Evolutionary conservation across 2,888 invertebrate genomes (phyloP).

Genomic region (Agriopis marginaria): DNA sequence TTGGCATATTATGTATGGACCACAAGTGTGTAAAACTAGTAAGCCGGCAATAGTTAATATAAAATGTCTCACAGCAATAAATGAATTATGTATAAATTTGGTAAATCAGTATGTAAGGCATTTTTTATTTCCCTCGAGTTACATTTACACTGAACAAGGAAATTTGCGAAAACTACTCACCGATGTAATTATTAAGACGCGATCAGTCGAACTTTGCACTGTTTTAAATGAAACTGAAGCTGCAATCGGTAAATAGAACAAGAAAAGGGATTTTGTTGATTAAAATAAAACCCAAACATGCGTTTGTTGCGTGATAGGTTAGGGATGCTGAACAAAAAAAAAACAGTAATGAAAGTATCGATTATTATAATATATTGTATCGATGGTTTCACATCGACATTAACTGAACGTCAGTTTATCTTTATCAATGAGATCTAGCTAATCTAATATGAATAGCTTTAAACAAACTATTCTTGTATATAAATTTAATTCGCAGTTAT

Average conservation of each 20-base stretch:
- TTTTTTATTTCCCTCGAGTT: background rate
- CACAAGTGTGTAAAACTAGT: background rate
- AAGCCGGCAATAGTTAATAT: background rate
- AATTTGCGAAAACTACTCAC: constrained; percentile 2
- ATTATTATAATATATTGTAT: background rate
- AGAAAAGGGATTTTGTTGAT: constrained; percentile 1
- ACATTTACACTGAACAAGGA: background rate
- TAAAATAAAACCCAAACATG: constrained; percentile 40
- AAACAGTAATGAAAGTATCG: background rate
- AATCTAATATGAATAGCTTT: no score
- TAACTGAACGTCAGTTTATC: no score
- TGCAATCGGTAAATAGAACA: constrained; percentile 29
- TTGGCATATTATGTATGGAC: no score
- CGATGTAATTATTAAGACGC: background rate
- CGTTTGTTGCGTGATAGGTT: constrained; percentile 42
- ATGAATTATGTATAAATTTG: no score
- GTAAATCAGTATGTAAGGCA: background rate
- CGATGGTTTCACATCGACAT: background rate
- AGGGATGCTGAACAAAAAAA: background rate
- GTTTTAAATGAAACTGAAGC: constrained; percentile 25
- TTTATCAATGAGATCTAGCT: no score
- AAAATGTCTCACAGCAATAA: background rate
- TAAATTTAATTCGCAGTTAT: no score
- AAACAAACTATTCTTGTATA: no score
- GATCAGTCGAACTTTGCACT: constrained; percentile 9